Evolutionary conservation across 2,888 invertebrate genomes (phyloP), one percentile per base, ranked within the genome.

Genomic region (Caenorhabditis auriculariae): DNA sequence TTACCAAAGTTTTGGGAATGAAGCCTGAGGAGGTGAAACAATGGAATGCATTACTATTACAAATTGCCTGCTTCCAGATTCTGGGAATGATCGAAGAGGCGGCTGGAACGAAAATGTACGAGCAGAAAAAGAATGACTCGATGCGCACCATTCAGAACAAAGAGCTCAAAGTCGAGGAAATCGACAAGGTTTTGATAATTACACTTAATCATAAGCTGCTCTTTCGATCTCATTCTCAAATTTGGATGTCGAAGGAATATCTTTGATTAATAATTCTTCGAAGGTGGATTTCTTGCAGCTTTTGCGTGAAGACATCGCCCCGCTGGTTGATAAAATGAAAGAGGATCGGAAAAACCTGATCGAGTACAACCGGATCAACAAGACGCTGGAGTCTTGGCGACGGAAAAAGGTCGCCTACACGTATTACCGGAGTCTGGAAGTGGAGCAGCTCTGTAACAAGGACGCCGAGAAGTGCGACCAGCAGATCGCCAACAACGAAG

Each of bases 1-100:
- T 98, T 71, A 96, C 96, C 1, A 96, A 98, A 86, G 96, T 99
- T 2, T 85, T 98, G 26, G 96, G 93, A 82, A 98, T 98, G 96
- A 98, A 95, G 82, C 94, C 98, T 0, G 87, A 88, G 42, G 96
- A 98, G 87, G 91, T 91, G 21, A 43, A 43, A 4, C n/a, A 23
- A 19, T 35, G 35, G 15, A 35, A 35, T 35, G 9, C 9, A 12
- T 2, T 17, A 12, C n/a, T 32, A 12, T 9, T 32, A n/a, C 35
- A 32, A 32, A 23, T 6, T 51, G 27, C 4, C 4, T 45, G 19
- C 54, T 54, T 66, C n/a, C 75, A 90, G 89, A 91, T 94, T 77
- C 85, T 94, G 51, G 90, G 91, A 48, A 94, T 99, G 94, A 89
- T 99, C 54, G 98, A 99, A 84, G 98, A 99, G 85, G 95, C 96